Evolutionary conservation across 2,113 vertebrate genomes (phyloP).

Genomic region (Aleadryas rufinucha): DNA sequence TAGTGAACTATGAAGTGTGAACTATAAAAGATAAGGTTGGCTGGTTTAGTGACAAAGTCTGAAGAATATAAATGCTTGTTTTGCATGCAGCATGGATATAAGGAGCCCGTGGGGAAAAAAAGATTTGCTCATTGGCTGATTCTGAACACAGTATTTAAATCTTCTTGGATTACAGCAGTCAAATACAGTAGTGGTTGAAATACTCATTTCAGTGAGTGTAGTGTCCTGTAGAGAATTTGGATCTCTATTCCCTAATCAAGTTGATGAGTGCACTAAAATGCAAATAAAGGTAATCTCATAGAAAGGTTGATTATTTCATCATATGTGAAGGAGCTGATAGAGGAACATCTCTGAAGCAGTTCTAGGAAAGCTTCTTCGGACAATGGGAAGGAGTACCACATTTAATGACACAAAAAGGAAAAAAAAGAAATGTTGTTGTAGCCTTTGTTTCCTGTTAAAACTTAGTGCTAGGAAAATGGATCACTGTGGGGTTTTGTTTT

Average conservation of each 20-base stretch:
- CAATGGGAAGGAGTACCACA: background rate
- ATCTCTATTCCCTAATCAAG: background rate
- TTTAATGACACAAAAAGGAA: background rate
- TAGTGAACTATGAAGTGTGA: background rate
- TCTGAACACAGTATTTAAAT: background rate
- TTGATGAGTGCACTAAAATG: conserved; percentile 19
- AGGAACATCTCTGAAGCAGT: background rate
- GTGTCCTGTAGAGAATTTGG: background rate
- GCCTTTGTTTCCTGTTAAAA: background rate
- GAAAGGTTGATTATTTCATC: conserved; percentile 3
- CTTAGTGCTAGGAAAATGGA: background rate
- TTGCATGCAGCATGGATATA: background rate
- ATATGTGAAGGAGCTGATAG: background rate
- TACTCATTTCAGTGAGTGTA: background rate
- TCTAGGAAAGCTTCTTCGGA: background rate
- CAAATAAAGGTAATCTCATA: conserved; percentile 4
- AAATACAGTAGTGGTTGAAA: background rate
- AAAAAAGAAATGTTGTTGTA: background rate
- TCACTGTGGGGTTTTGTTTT: background rate
- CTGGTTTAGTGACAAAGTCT: background rate
- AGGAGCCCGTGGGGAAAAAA: background rate
- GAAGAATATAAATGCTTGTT: background rate
- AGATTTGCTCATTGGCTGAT: background rate
- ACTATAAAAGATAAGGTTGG: background rate
- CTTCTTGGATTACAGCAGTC: background rate